These are phyloP conservation scores for Andricus grossulariae DNA, from an alignment of 1,140 invertebrate genomes.

Conservation along the genomic window DNA sequence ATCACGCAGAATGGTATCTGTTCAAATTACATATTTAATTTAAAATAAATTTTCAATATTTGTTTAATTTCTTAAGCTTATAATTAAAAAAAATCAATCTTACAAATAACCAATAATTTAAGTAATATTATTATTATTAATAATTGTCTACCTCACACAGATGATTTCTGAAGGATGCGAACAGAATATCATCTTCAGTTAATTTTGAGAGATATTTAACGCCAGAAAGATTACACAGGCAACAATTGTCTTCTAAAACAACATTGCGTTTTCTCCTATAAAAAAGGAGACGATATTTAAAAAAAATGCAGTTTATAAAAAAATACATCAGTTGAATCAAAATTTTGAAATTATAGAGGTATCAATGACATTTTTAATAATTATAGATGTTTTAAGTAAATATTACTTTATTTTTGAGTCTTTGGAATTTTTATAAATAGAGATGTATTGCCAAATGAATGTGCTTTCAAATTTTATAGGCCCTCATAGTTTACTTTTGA, in stretches of 20 bases:
- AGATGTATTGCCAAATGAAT: too few species aligned
- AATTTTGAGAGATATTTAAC: slow-evolving; percentile 86
- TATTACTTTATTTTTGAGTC: too few species aligned
- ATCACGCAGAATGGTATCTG: slow-evolving; percentile 92
- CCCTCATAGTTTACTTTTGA: too few species aligned
- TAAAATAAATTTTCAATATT: slow-evolving; percentile 19
- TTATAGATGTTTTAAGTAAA: too few species aligned
- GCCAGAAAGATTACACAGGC: slow-evolving; percentile 90
- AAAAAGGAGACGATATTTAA: slow-evolving; percentile 37
- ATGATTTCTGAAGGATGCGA: slow-evolving; percentile 91
- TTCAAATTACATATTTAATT: slow-evolving; percentile 37
- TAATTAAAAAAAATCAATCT: not conserved
- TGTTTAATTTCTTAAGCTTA: not conserved
- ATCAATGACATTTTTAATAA: too few species aligned
- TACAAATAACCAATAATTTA: too few species aligned
- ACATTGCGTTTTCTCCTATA: slow-evolving; percentile 81
- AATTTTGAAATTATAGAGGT: too few species aligned
- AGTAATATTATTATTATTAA: not conserved
- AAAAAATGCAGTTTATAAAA: not conserved
- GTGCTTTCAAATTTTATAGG: too few species aligned
- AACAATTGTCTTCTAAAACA: slow-evolving; percentile 92
- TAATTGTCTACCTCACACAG: slow-evolving; percentile 83
- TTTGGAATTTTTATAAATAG: too few species aligned
- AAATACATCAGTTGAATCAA: too few species aligned
- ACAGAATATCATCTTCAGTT: slow-evolving; percentile 87